Base-by-base conservation (phyloP, 1,140 invertebrate genomes). In the Conus betulinus region DNA sequence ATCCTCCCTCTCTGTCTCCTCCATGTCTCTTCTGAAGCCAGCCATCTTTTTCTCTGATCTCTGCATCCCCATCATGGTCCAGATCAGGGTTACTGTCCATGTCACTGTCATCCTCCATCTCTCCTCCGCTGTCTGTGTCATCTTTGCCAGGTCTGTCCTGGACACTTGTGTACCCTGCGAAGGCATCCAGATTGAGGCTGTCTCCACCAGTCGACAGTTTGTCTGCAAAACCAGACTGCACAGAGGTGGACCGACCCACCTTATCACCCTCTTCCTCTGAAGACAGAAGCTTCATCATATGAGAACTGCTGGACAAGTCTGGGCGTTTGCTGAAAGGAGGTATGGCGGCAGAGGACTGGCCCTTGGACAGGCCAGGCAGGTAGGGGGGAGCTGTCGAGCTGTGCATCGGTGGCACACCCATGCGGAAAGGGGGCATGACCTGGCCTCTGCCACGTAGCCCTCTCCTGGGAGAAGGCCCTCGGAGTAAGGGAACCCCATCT, bases 261-360 rank as follows among this genome's bases (percentile, higher is more conserved):
- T 81, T 53, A 3, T 53, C 51, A 52, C 51, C 20, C 3, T 81
- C 39, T 15, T 53, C 51, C 5, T 81, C 79, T 8, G 79, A 52
- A 5, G 79, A 51, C 79, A 81, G 79, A 25, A 81, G 79, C 23
- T 81, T 81, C 79, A 81, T 81, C 79, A 81, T 51, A 3, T 81
- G 79, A 53, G 79, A 55, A 23, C 25, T 71, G 67, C 13, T 4
- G 17, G 67, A 71, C 67, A 71, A 23, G 67, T 71, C 67, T n/a
- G 67, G 23, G 17, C 20, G 67, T 20, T 71, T 71, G 15, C 13
- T 6, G 67, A 23, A 71, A 7, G 67, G 67, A 6, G 67, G 67
- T 39, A 39, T 3, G 13, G 20, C 6, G 13, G 13, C 23, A n/a
- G 67, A n/a, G 67, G 67, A 71, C 17, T n/a, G 67, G 67, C 67